Percentiles rank a stretch among this genome's conserved stretches.
phyloP scores from a whole-genome alignment of 2,888 invertebrate species.

The Synanthedon andrenaeformis region DNA sequence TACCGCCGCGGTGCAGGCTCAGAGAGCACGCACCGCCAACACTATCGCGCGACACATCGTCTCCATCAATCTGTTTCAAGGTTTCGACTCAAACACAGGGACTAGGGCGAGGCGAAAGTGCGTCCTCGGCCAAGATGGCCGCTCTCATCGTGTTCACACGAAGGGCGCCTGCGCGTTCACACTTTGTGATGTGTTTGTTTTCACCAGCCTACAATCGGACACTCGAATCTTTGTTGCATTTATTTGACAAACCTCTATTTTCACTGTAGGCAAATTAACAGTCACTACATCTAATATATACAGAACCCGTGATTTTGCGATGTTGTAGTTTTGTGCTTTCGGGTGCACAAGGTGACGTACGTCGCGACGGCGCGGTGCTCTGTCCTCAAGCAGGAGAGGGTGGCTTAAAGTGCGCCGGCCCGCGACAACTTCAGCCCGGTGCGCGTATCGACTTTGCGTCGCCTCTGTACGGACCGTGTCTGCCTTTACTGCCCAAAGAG shows the following conservation, averaged over 20 bases:
- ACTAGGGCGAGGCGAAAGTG: constrained; percentile 67
- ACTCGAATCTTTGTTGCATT: constrained; percentile 14
- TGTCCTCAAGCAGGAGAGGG: constrained; percentile 25
- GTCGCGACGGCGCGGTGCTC: constrained; percentile 22
- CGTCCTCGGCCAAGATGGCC: constrained; percentile 66
- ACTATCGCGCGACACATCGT: constrained; percentile 45
- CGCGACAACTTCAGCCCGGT: constrained; percentile 45
- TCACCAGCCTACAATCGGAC: constrained; percentile 35
- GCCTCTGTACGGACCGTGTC: constrained; percentile 9
- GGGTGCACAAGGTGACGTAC: constrained; percentile 16
- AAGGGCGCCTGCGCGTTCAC: constrained; percentile 60
- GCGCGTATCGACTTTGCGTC: constrained; percentile 38
- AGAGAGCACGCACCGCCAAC: constrained; percentile 47
- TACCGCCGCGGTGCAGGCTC: constrained; percentile 60
- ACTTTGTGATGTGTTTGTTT: constrained; percentile 59
- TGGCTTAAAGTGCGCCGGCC: constrained; percentile 41
- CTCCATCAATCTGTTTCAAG: constrained; percentile 24
- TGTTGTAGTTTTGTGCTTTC: constrained; percentile 5
- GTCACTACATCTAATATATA: constrained; percentile 14
- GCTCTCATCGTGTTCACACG: constrained; percentile 59
- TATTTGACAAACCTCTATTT: constrained; percentile 9
- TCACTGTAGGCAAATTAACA: constrained; percentile 19
- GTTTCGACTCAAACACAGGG: constrained; percentile 42
- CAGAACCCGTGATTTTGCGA: neutral
- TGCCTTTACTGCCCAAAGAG: neutral